A percentile compares a stretch with the other conserved stretches of the same genome.
Evolutionary conservation across 2,797 vertebrate genomes (phyloP).

Genomic region (Phataginus tetradactyla): DNA sequence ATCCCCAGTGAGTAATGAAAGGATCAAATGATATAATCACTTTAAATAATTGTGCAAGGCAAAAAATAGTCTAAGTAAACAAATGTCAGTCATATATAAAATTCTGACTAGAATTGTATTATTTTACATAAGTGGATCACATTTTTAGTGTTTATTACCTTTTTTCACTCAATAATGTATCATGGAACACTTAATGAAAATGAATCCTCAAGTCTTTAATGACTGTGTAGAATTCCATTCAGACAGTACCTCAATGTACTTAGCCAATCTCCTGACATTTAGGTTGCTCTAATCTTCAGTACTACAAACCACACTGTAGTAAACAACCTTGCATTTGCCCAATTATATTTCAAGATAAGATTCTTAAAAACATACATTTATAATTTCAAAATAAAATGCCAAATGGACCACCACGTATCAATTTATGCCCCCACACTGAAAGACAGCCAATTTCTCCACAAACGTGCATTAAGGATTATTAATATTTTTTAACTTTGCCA

Average conservation of each 20-base stretch:
- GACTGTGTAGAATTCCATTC: not conserved
- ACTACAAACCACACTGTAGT: not conserved
- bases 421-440: not conserved
- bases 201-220: not conserved
- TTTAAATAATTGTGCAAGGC: not conserved
- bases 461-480: not conserved
- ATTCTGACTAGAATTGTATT: not conserved
- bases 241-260: not conserved
- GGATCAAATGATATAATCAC: not conserved
- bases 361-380: slow-evolving; percentile 14
- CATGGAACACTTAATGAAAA: not conserved
- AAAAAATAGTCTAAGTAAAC: not conserved
- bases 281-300: not conserved
- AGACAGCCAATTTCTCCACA: not conserved
- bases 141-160: not conserved
- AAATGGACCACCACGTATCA: not conserved
- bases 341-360: slow-evolving; percentile 28
- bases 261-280: not conserved
- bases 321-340: not conserved
- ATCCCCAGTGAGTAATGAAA: slow-evolving; percentile 39
- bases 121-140: not conserved
- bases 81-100: not conserved
- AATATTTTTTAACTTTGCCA: slow-evolving; percentile 1
- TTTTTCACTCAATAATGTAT: not conserved
- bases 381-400: slow-evolving; percentile 18